Percentiles rank a stretch among this genome's conserved stretches.
phyloP scores from a whole-genome alignment of 1,140 invertebrate genomes.

The Bombus picipes region DNA sequence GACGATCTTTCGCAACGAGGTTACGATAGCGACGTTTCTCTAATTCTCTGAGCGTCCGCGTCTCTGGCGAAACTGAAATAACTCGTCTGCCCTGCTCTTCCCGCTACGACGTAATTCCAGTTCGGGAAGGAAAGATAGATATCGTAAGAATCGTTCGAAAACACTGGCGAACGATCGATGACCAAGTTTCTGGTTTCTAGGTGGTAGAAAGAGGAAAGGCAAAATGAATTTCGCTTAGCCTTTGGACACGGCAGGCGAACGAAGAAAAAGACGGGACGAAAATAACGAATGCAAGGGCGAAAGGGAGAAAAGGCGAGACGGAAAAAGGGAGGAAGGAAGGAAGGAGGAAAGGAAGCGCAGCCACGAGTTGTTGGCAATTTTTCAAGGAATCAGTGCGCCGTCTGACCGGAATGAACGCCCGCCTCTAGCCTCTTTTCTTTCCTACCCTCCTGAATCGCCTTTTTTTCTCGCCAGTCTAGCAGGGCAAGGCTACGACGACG shows the following conservation, averaged over 20 bases:
- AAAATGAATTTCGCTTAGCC: conserved; percentile 41
- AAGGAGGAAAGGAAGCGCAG: conserved; percentile 22
- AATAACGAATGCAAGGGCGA: background rate
- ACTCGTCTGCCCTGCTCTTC: too few species aligned
- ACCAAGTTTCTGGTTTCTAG: background rate
- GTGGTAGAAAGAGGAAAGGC: background rate
- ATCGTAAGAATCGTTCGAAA: background rate
- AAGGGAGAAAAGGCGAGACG: background rate
- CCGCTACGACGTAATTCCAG: too few species aligned
- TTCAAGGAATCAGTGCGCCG: conserved; percentile 75
- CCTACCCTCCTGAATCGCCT: background rate
- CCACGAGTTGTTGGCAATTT: conserved; percentile 73
- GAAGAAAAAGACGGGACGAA: background rate
- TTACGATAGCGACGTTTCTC: background rate
- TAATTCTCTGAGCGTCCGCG: background rate
- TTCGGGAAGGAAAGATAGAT: background rate
- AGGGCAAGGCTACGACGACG: background rate
- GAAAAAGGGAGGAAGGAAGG: conserved; percentile 10
- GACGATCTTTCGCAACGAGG: background rate
- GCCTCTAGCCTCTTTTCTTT: conserved; percentile 36
- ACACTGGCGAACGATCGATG: background rate
- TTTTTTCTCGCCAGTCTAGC: conserved; percentile 12
- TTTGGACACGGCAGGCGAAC: background rate
- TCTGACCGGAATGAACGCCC: conserved; percentile 73
- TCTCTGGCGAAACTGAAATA: background rate